Conservation (phyloP, 37 sponge, comb jelly and placozoan genomes). For the Halichondria panicea region DNA sequence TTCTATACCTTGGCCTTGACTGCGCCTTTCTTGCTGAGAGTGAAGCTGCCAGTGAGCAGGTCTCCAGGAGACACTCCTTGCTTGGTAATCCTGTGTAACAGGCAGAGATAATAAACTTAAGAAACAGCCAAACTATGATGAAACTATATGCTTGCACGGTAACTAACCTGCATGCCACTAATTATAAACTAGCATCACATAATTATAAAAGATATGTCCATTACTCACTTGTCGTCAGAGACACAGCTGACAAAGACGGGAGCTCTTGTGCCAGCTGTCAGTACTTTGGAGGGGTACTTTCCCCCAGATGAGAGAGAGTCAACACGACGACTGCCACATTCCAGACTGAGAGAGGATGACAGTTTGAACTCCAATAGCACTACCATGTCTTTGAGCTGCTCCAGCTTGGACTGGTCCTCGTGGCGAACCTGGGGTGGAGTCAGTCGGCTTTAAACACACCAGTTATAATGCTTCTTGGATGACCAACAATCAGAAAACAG, state of each 20-base stretch:
- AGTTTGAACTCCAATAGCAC: slow-evolving; percentile 65
- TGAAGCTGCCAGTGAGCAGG: slow-evolving; percentile 46
- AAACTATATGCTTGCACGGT: neutral
- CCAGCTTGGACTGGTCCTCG: slow-evolving; percentile 27
- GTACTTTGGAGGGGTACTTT: slow-evolving; percentile 31
- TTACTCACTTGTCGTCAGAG: slow-evolving; percentile 77
- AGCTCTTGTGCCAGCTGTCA: slow-evolving; percentile 22
- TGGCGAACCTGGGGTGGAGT: slow-evolving; percentile 74
- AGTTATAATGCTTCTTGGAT: too few species aligned
- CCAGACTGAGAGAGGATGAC: slow-evolving; percentile 44
- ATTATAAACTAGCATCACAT: neutral
- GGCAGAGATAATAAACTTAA: too few species aligned
- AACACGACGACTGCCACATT: slow-evolving; percentile 20
- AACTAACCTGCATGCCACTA: neutral
- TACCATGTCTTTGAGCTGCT: slow-evolving; percentile 60
- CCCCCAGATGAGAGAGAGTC: slow-evolving; percentile 3
- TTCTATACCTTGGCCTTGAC: slow-evolving; percentile 59
- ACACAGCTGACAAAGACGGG: slow-evolving; percentile 46
- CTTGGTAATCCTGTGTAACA: slow-evolving; percentile 17
- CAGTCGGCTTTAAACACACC: too few species aligned
- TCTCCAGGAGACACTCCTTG: slow-evolving; percentile 38
- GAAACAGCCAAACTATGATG: too few species aligned
- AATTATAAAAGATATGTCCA: neutral
- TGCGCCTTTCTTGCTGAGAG: slow-evolving; percentile 44
- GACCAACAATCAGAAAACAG: too few species aligned